phyloP scores from a whole-genome alignment of 2,113 vertebrate species.

The Fulmarus glacialis region DNA sequence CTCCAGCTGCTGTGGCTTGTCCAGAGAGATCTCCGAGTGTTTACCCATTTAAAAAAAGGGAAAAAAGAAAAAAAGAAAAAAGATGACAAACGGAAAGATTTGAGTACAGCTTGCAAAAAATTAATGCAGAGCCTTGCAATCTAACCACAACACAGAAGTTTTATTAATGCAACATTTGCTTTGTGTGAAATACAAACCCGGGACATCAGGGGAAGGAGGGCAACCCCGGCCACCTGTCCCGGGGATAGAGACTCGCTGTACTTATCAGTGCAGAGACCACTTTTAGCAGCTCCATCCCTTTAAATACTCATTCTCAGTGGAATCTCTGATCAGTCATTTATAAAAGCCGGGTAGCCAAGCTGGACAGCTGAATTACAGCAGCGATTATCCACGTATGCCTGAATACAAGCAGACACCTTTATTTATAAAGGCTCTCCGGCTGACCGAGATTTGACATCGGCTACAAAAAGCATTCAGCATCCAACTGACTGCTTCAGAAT shows the following conservation, averaged over 20 bases:
- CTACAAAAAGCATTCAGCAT: conserved; percentile 19
- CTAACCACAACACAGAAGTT: background rate
- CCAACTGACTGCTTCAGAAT: conserved; percentile 18
- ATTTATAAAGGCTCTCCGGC: conserved; percentile 22
- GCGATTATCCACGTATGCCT: conserved; percentile 3
- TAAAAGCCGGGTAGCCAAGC: conserved; percentile 21
- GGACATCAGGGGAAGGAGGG: background rate
- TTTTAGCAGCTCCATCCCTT: conserved; percentile 58
- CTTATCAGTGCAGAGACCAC: background rate
- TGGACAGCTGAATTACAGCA: conserved; percentile 52
- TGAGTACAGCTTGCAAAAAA: background rate
- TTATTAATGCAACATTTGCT: conserved; percentile 29
- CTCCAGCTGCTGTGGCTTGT: conserved; percentile 60
- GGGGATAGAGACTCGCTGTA: background rate
- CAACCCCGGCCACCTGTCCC: conserved; percentile 42
- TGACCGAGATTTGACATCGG: conserved; percentile 23
- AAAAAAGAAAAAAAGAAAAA: background rate
- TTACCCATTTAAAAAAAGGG: background rate
- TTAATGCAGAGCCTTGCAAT: background rate
- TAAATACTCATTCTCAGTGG: conserved; percentile 48
- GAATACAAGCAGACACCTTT: conserved; percentile 35
- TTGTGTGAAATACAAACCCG: background rate
- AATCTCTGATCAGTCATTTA: conserved; percentile 57
- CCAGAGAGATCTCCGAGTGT: conserved; percentile 4
- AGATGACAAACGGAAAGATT: background rate